Base-by-base conservation (phyloP, 2,113 vertebrate species). In the Saguinus midas region DNA sequence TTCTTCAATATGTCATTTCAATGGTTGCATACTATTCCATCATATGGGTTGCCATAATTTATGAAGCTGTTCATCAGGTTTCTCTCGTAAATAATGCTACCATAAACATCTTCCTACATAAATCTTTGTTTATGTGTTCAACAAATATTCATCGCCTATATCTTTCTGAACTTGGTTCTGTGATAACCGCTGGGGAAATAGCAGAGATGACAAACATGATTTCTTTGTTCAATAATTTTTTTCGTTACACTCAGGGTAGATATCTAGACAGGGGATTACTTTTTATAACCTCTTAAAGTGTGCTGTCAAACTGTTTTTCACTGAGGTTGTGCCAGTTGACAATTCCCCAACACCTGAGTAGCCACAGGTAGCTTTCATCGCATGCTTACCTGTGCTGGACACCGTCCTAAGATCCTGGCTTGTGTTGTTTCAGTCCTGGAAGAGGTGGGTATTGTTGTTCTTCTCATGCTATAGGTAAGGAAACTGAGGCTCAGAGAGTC, bases 291-390 rank as follows among this genome's bases (percentile, higher is more conserved):
- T 32, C n/a, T 55, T 58, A 14, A 21, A 10, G 17, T 12, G 5
- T 1, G 13, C 9, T 6, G 9, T 0, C 40, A 40, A 32, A 18
- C 20, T 57, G 35, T 29, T 10, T 78, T 72, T 8, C 25, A 32
- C 11, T 27, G 3, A 87, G 58, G 8, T 23, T 13, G 35, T 76
- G 43, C 52, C 58, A 8, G 1, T 27, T 29, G 82, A 9, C 0
- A 20, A 52, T 21, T 1, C 1, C 0, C 29, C 13, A 1, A 6
- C 5, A 11, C 37, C 58, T 18, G 0, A 25, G 11, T 32, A 18
- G 0, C 35, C 6, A 8, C 1, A 40, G 40, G 2, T 13, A 35
- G 12, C 13, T 78, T 64, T 45, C 8, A 0, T 8, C 23, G 43
- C 7, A 3, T 4, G 13, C 45, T 96, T 4, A 3, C 20, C 21